Conservation (phyloP, 2,797 vertebrate species). For the Trematomus bernacchii region DNA sequence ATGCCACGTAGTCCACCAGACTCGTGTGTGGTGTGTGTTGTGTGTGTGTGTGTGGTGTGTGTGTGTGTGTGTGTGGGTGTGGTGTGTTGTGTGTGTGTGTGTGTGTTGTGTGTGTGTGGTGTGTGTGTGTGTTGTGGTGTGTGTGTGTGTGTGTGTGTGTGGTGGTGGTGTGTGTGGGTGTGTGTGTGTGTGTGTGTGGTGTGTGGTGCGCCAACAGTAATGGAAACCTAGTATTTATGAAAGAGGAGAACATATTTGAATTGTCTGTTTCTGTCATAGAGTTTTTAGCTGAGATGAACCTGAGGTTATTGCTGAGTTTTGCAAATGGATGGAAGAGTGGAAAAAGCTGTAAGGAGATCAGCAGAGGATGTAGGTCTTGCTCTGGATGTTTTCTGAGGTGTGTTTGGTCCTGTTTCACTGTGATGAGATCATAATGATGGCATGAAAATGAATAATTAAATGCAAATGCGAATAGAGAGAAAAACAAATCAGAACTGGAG, state of each 20-base stretch:
- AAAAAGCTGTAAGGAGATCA: slow-evolving; percentile 3
- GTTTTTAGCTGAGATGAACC: slow-evolving; percentile 34
- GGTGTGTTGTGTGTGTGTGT: slow-evolving; percentile 60
- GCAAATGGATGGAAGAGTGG: slow-evolving; percentile 10
- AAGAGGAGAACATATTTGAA: slow-evolving; percentile 70
- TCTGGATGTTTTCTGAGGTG: slow-evolving; percentile 1
- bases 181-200: slow-evolving; percentile 63
- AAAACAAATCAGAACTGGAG: not conserved
- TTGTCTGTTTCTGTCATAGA: slow-evolving; percentile 66
- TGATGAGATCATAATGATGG: slow-evolving; percentile 42
- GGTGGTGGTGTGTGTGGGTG: slow-evolving; percentile 55
- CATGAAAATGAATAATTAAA: slow-evolving; percentile 20
- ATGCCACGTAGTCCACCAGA: slow-evolving; percentile 87
- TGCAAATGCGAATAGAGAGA: not conserved
- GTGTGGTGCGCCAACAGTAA: slow-evolving; percentile 71
- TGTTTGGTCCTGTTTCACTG: slow-evolving; percentile 49
- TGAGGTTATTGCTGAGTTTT: slow-evolving; percentile 29
- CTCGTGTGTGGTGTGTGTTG: slow-evolving; percentile 29
- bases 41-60: slow-evolving; percentile 46
- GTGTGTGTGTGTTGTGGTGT: too few species aligned
- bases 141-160: slow-evolving; percentile 62
- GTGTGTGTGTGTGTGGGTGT: slow-evolving; percentile 50
- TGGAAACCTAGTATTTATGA: slow-evolving; percentile 84
- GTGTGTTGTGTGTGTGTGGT: too few species aligned
- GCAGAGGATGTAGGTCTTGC: not conserved